phyloP scores from a whole-genome alignment of 2,113 vertebrate species.

The Anoplopoma fimbria region DNA sequence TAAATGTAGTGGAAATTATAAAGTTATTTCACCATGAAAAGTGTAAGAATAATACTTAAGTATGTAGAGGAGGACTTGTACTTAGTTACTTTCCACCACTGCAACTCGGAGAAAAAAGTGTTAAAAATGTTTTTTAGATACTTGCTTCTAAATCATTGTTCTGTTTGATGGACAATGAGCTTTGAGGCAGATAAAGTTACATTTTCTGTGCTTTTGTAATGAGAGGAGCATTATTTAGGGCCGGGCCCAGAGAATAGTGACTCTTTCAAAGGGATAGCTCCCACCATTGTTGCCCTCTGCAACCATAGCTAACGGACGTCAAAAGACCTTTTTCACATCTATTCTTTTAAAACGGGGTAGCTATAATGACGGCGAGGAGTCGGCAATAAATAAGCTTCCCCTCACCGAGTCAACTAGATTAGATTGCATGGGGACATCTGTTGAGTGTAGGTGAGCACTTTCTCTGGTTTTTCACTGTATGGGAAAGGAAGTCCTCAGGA shows the following conservation, averaged over 20 bases:
- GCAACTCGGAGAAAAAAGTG: neutral
- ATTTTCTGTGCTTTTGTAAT: slow-evolving; percentile 83
- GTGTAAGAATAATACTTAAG: no score
- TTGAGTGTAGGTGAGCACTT: slow-evolving; percentile 70
- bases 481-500: slow-evolving; percentile 72
- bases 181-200: slow-evolving; percentile 86
- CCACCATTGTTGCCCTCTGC: slow-evolving; percentile 79
- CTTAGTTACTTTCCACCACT: neutral
- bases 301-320: slow-evolving; percentile 79
- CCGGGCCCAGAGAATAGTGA: slow-evolving; percentile 79
- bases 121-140: slow-evolving; percentile 22
- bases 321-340: slow-evolving; percentile 77
- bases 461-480: slow-evolving; percentile 59
- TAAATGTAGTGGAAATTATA: neutral
- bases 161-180: slow-evolving; percentile 67
- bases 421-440: slow-evolving; percentile 80
- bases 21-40: neutral
- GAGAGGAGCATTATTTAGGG: slow-evolving; percentile 81
- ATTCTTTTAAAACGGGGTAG: slow-evolving; percentile 73
- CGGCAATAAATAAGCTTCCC: slow-evolving; percentile 76
- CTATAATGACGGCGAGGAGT: slow-evolving; percentile 74
- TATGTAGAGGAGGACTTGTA: no score
- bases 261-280: slow-evolving; percentile 82
- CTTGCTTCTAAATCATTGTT: slow-evolving; percentile 64
- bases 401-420: slow-evolving; percentile 70